These are phyloP conservation scores for Hypsopygia costalis DNA, from an alignment of 2,888 invertebrate species.

Conservation along the genomic window DNA sequence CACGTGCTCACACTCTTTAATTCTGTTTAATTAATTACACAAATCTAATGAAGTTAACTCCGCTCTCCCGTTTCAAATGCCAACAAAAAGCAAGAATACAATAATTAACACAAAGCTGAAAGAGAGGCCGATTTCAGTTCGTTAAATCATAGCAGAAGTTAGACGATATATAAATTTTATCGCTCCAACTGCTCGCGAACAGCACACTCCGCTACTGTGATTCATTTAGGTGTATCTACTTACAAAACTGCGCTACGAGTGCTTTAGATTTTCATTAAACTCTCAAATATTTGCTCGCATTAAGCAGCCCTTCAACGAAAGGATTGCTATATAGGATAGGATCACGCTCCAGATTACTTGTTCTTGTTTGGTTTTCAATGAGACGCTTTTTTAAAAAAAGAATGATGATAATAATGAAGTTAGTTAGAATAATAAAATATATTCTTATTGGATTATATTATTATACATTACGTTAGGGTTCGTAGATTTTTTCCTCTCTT, in stretches of 20 bases:
- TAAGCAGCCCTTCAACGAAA: conserved; percentile 46
- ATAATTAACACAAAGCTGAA: conserved; percentile 55
- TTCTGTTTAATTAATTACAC: conserved; percentile 18
- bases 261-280: conserved; percentile 71
- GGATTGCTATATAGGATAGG: conserved; percentile 42
- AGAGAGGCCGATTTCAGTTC: conserved; percentile 56
- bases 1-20: conserved; percentile 11
- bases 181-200: conserved; percentile 50
- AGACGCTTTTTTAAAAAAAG: no score
- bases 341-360: no score
- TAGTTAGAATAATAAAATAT: no score
- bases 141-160: conserved; percentile 72
- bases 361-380: no score
- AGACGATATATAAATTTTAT: conserved; percentile 70
- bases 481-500: no score
- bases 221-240: conserved; percentile 62
- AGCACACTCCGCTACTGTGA: conserved; percentile 52
- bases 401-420: no score
- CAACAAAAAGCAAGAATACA: conserved; percentile 41
- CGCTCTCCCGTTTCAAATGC: conserved; percentile 19
- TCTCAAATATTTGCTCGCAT: conserved; percentile 66
- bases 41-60: conserved; percentile 23
- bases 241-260: conserved; percentile 52
- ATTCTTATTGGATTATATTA: no score
- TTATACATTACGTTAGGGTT: no score